Evolutionary conservation across 2,797 vertebrate species (phyloP), one percentile per base, ranked within the genome.

Genomic region (Muscicapa comitata): DNA sequence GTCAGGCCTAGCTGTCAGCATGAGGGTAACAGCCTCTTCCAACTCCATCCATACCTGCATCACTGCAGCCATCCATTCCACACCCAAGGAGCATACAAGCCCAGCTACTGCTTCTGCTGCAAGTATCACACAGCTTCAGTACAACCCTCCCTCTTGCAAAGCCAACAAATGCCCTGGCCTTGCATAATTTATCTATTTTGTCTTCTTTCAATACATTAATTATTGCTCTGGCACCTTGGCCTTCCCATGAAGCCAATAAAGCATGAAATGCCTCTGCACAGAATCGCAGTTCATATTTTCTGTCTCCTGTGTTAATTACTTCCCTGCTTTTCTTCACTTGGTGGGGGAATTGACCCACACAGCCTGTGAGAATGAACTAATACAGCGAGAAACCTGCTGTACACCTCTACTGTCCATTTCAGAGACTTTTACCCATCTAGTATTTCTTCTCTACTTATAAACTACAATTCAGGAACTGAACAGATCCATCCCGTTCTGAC

Each of bases 241-340:
- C 92, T 94, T 85, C 87, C 93, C 88, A 47, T 92, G 93, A 97
- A 97, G 78, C 80, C 92, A 93, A 47, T 45, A 90, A 95, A 97
- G 93, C 91, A 77, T 88, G 93, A 95, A 95, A 96, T 72, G 62
- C 80, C 78, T 94, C 90, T 90, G 71, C 84, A 67, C 54, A 94
- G 85, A 95, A 90, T 13, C 59, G 20, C 93, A 94, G 92, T 97
- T 97, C 73, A 33, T 66, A 95, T 95, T 95, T 96, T 93, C 63
- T 90, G 37, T 89, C 95, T 92, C 43, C 15, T 18, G 40, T 79
- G 91, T 96, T 95, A 96, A 97, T 96, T 95, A 93, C 67, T 95
- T 93, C 25, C 75, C 86, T 85, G 66, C 83, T 97, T 97, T 96
- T 85, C 74, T 62, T 88, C 90, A 82, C 70, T 75, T 67, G 28